phyloP scores from a whole-genome alignment of 2,797 vertebrate species.

The Clamator glandarius region DNA sequence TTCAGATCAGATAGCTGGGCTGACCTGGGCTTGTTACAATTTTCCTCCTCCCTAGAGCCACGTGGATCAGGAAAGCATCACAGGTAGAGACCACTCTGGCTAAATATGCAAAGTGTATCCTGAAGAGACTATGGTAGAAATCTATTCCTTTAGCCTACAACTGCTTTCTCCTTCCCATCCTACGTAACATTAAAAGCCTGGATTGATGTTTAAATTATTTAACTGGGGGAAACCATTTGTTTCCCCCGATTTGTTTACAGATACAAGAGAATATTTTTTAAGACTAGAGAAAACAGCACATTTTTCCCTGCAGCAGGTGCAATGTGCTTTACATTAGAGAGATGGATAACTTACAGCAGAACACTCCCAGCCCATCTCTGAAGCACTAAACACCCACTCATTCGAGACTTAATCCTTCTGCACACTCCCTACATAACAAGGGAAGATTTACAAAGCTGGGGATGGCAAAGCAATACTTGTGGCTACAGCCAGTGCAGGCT shows the following conservation, averaged over 20 bases:
- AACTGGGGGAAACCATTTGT: constrained; percentile 11
- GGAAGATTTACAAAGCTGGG: constrained; percentile 21
- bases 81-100: neutral
- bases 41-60: neutral
- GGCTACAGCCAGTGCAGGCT: neutral
- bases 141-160: neutral
- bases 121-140: neutral
- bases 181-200: neutral
- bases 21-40: neutral
- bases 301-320: neutral
- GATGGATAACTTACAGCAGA: constrained; percentile 11
- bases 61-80: neutral
- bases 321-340: neutral
- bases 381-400: neutral
- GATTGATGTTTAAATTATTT: constrained; percentile 19
- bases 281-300: neutral
- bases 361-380: neutral
- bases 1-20: neutral
- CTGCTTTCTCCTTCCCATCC: neutral
- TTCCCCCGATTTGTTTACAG: constrained; percentile 17
- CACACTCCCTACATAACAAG: neutral
- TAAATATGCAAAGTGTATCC: neutral
- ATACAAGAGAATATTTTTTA: neutral
- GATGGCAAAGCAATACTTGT: neutral
- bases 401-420: neutral